Percentiles rank a stretch among this genome's conserved stretches.
Evolutionary conservation across 2,113 vertebrate species (phyloP).

Genomic region (Cheirogaleus medius): DNA sequence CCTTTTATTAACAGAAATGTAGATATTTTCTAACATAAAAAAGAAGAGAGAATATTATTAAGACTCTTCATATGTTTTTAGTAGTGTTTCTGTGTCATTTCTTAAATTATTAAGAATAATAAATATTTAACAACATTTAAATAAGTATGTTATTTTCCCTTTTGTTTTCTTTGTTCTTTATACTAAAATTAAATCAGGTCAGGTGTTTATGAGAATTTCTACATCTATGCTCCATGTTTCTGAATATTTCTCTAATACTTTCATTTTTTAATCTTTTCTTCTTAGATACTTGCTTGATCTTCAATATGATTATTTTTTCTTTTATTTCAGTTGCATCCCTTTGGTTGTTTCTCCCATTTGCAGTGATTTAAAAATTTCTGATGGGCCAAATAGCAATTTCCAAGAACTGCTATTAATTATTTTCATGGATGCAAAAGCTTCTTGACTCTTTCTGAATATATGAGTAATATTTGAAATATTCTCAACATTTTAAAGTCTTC

Average conservation of each 20-base stretch:
- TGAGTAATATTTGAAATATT: background rate
- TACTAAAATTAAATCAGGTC: background rate
- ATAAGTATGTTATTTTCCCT: background rate
- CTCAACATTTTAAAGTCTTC: background rate
- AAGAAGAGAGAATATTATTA: background rate
- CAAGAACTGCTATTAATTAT: background rate
- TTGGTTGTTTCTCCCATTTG: background rate
- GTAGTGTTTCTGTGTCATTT: background rate
- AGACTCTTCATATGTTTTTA: background rate
- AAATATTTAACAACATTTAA: background rate
- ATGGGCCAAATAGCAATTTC: background rate
- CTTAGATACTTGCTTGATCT: background rate
- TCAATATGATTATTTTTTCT: background rate
- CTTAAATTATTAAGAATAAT: background rate
- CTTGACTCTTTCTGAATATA: background rate
- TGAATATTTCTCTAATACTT: background rate
- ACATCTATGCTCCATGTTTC: background rate
- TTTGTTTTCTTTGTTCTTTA: background rate
- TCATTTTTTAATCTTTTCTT: background rate
- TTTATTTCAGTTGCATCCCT: background rate
- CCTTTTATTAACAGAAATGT: background rate
- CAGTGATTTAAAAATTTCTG: background rate
- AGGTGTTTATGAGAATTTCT: background rate
- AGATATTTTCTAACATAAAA: background rate
- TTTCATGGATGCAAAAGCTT: background rate